A percentile compares a stretch with the other conserved stretches of the same genome.
Evolutionary conservation across 2,797 vertebrate species (phyloP).

Genomic region (Melanogrammus aeglefinus): DNA sequence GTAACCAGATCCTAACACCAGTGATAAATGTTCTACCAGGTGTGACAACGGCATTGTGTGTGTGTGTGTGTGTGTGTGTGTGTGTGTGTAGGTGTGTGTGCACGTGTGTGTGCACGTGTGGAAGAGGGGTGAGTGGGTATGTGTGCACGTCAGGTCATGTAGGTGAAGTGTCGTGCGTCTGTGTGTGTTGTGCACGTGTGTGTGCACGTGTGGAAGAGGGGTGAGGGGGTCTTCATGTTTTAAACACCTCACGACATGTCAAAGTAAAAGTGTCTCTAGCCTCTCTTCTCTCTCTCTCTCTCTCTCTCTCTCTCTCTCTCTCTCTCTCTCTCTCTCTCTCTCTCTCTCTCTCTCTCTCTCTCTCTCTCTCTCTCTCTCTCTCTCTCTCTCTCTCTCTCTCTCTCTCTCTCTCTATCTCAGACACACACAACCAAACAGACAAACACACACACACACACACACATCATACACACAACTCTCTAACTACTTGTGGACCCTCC

Average conservation of each 20-base stretch:
- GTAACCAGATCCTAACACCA: constrained; percentile 62
- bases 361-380: no score
- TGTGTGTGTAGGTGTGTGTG: background rate
- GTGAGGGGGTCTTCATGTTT: no score
- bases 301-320: no score
- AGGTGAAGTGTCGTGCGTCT: no score
- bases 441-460: background rate
- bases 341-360: no score
- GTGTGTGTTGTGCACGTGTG: background rate
- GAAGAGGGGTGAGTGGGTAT: no score
- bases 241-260: no score
- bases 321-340: no score
- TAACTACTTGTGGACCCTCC: constrained; percentile 31
- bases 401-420: constrained; percentile 14
- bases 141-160: no score
- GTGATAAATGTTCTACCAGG: constrained; percentile 66
- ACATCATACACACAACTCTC: constrained; percentile 18
- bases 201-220: background rate
- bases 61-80: constrained; percentile 16
- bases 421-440: background rate
- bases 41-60: constrained; percentile 38
- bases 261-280: no score
- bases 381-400: no score
- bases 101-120: background rate
- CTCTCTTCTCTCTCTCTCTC: no score